Conservation (phyloP, 1,140 invertebrate genomes). For the Chironomus tepperi region DNA sequence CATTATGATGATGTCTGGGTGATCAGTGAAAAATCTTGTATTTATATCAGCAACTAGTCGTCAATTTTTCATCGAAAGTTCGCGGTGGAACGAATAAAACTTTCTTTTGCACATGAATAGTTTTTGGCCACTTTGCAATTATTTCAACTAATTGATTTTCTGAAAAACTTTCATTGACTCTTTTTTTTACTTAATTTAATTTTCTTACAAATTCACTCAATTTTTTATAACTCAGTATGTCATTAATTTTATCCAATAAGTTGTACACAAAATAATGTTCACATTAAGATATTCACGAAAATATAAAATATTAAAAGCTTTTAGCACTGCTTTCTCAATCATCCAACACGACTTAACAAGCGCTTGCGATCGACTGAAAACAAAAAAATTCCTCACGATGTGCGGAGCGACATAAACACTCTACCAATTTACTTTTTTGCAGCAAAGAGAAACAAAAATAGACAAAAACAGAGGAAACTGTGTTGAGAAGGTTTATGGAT, state of each 20-base stretch:
- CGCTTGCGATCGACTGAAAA: slow-evolving; percentile 4
- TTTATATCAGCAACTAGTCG: too few species aligned
- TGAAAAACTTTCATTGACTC: not conserved
- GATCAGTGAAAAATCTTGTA: too few species aligned
- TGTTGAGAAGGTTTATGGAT: not conserved
- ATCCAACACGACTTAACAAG: not conserved
- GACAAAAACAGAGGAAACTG: not conserved
- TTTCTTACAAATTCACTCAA: not conserved
- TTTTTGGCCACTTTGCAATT: too few species aligned
- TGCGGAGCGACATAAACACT: slow-evolving; percentile 4
- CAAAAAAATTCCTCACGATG: slow-evolving; percentile 6
- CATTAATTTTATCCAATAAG: not conserved
- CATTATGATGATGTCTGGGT: too few species aligned
- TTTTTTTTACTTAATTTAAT: not conserved
- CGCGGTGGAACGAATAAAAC: too few species aligned
- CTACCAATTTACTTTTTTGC: not conserved
- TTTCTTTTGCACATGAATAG: too few species aligned
- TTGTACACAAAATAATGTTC: slow-evolving; percentile 1
- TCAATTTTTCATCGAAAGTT: too few species aligned
- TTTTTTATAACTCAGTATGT: too few species aligned
- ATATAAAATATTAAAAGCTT: not conserved
- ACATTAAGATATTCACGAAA: not conserved
- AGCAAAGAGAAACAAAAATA: not conserved
- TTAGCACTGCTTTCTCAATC: not conserved
- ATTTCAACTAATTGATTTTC: too few species aligned